Evolutionary conservation across 2,113 vertebrate genomes (phyloP).

Genomic region (Callochromis pleurospilus): DNA sequence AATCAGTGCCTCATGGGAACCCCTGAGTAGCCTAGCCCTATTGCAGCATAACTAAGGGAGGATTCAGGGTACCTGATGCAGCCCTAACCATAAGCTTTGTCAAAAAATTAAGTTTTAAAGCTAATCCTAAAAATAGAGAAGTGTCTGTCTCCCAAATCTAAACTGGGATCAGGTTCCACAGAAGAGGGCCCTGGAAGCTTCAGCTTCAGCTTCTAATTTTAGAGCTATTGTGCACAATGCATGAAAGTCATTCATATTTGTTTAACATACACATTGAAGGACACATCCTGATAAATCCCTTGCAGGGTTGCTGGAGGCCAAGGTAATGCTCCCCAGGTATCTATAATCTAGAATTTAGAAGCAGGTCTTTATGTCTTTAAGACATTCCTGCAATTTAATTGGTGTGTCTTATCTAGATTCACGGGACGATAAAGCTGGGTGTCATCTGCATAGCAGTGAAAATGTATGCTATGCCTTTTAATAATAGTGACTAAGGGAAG

Average conservation of each 20-base stretch:
- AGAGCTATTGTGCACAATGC: neutral
- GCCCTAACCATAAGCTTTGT: neutral
- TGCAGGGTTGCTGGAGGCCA: neutral
- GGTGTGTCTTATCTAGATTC: neutral
- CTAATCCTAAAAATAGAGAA: neutral
- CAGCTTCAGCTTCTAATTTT: neutral
- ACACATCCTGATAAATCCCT: neutral
- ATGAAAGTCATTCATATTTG: neutral
- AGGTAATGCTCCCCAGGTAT: neutral
- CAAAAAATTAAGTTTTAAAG: neutral
- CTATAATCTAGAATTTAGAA: neutral
- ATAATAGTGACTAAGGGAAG: neutral
- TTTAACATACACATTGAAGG: neutral
- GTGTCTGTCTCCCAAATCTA: neutral
- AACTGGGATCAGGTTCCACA: neutral
- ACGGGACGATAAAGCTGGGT: neutral
- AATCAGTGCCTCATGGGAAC: neutral
- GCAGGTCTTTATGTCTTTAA: neutral
- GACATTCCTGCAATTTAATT: neutral
- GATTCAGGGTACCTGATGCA: neutral
- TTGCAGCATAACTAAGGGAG: neutral
- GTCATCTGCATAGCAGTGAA: neutral
- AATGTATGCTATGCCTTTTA: neutral
- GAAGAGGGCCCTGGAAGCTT: neutral
- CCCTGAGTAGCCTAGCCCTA: neutral